Evolutionary conservation across 1,140 invertebrate species (phyloP).

Genomic region (Yoshiicerus persimilis): DNA sequence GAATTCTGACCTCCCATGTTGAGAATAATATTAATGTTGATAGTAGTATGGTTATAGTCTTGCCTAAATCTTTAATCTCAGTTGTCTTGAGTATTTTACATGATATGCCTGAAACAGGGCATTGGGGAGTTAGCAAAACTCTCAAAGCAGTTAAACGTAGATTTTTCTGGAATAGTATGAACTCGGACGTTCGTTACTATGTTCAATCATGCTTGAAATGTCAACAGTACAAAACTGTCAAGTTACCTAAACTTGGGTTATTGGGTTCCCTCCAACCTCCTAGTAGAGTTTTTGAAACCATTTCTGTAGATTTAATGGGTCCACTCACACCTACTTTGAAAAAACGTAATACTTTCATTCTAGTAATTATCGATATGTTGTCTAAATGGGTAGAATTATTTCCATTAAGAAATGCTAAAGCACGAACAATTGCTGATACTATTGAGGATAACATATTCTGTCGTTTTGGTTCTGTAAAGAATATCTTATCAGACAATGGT

Average conservation of each 20-base stretch:
- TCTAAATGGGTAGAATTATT: neutral
- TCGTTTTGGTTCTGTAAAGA: neutral
- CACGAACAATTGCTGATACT: neutral
- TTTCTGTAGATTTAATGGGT: neutral
- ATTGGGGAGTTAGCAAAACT: neutral
- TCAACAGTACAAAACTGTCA: neutral
- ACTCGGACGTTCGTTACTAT: neutral
- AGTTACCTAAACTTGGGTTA: neutral
- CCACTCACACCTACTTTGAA: neutral
- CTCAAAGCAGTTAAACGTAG: neutral
- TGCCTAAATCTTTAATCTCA: neutral
- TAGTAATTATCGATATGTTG: neutral
- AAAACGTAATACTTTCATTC: neutral
- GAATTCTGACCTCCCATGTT: neutral
- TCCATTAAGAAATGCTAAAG: neutral
- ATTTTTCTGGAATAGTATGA: neutral
- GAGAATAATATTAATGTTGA: neutral
- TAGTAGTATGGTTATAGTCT: neutral
- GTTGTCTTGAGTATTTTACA: neutral
- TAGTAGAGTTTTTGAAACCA: neutral
- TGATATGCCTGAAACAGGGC: neutral
- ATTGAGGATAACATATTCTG: neutral
- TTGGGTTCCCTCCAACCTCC: neutral
- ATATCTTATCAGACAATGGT: neutral
- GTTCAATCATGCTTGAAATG: neutral